Evolutionary conservation across 2,888 invertebrate genomes (phyloP).

Genomic region (Cheilosia vernalis): DNA sequence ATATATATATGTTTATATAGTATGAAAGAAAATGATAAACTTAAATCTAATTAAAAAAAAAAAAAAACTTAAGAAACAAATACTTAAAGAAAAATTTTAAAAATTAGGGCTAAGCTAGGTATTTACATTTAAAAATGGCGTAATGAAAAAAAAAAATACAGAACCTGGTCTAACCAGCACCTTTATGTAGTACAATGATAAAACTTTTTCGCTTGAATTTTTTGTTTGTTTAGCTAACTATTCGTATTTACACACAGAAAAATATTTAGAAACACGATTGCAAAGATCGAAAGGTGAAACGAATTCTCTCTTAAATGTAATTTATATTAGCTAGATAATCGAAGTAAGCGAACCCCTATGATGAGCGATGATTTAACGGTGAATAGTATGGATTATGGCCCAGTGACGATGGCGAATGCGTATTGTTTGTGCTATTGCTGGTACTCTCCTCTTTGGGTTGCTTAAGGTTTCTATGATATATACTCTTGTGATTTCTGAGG

Average conservation of each 20-base stretch:
- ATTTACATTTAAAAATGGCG: slow-evolving; percentile 62
- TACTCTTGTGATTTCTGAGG: slow-evolving; percentile 95
- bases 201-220: slow-evolving; percentile 52
- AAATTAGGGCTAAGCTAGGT: slow-evolving; percentile 42
- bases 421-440: slow-evolving; percentile 74
- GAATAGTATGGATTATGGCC: slow-evolving; percentile 79
- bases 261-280: slow-evolving; percentile 27
- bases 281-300: slow-evolving; percentile 34
- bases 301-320: slow-evolving; percentile 77
- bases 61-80: slow-evolving; percentile 27
- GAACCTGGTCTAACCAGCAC: slow-evolving; percentile 58
- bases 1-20: slow-evolving; percentile 63
- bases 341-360: slow-evolving; percentile 83
- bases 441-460: slow-evolving; percentile 85
- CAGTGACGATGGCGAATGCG: slow-evolving; percentile 65
- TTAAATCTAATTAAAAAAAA: slow-evolving; percentile 51
- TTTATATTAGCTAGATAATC: slow-evolving; percentile 81
- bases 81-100: not conserved
- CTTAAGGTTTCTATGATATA: slow-evolving; percentile 93
- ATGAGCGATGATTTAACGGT: slow-evolving; percentile 82
- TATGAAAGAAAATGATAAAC: slow-evolving; percentile 51
- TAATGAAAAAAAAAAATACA: slow-evolving; percentile 26
- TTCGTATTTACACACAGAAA: slow-evolving; percentile 63
- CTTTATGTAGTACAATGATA: slow-evolving; percentile 43
- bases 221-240: slow-evolving; percentile 63